A percentile compares a stretch with the other conserved stretches of the same genome.
These are phyloP conservation scores for Alfaro cultratus DNA, from an alignment of 2,797 vertebrate species.

Conservation along the genomic window DNA sequence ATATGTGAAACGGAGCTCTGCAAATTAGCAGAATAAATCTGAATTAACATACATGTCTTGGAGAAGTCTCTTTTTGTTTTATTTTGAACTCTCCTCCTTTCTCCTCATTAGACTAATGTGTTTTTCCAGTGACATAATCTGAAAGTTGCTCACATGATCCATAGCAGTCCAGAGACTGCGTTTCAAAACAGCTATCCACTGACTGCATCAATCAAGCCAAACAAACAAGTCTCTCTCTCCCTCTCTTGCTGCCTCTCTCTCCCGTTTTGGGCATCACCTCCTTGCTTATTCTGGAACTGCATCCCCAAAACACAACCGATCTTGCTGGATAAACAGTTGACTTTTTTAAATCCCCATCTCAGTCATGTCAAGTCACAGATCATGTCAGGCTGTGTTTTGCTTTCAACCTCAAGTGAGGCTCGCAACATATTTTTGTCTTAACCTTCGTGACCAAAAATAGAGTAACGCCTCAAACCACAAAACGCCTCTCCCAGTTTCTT, in stretches of 20 bases:
- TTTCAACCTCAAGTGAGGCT: conserved; percentile 53
- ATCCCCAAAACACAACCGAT: conserved; percentile 59
- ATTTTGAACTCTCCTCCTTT: conserved; percentile 1
- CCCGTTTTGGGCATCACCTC: conserved; percentile 25
- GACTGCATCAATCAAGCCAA: conserved; percentile 18
- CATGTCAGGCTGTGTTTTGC: conserved; percentile 50
- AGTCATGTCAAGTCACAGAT: conserved; percentile 50
- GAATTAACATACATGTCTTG: not conserved
- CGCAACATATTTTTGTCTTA: conserved; percentile 55
- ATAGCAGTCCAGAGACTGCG: not conserved
- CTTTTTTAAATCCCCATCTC: conserved; percentile 46
- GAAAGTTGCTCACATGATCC: not conserved
- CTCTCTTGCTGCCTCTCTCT: conserved; percentile 6
- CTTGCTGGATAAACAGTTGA: conserved; percentile 47
- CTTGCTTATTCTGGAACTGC: conserved; percentile 56
- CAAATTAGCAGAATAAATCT: not conserved
- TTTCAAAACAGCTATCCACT: conserved; percentile 12
- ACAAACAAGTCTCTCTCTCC: conserved; percentile 14
- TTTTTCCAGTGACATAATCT: conserved; percentile 20
- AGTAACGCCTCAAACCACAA: conserved; percentile 17
- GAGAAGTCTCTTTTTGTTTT: not conserved
- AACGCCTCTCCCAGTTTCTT: conserved; percentile 70
- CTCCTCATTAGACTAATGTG: conserved; percentile 5
- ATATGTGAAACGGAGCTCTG: not conserved
- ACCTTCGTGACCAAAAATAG: conserved; percentile 69